Conservation (phyloP, 2,797 vertebrate genomes). For the Brachyalestes nurse region DNA sequence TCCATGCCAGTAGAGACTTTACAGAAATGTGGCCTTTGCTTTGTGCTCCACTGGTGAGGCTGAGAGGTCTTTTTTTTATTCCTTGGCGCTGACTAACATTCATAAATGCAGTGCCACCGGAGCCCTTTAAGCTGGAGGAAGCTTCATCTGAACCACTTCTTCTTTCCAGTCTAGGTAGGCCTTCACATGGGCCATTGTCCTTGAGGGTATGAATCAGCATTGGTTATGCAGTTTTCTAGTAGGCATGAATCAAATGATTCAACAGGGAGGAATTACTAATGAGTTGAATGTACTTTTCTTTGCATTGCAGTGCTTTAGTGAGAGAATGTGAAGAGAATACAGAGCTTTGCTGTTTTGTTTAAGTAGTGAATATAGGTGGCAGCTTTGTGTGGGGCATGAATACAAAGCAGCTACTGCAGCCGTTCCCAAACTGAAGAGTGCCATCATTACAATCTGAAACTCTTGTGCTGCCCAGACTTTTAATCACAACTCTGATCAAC, state of each 20-base stretch:
- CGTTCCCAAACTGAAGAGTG: no score
- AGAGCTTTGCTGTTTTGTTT: background rate
- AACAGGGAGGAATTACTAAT: conserved; percentile 5
- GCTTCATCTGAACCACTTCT: background rate
- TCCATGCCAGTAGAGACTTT: background rate
- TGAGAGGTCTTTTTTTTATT: background rate
- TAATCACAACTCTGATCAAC: no score
- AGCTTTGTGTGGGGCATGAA: background rate
- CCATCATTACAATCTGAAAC: no score
- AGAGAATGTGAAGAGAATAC: background rate
- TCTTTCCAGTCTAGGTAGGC: background rate
- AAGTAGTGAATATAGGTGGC: background rate
- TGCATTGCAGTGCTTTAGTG: background rate
- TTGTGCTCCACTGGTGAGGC: background rate
- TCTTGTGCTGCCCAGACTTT: no score
- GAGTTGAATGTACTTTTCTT: background rate
- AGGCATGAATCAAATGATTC: conserved; percentile 1
- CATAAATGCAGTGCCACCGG: background rate
- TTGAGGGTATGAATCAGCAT: conserved; percentile 11
- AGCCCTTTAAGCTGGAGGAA: background rate
- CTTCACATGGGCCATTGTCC: background rate
- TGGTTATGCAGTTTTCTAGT: conserved; percentile 4
- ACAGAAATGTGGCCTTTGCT: conserved; percentile 7
- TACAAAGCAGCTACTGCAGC: conserved; percentile 1
- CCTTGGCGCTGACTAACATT: background rate